A percentile compares a stretch with the other conserved stretches of the same genome.
These are phyloP conservation scores for Ophraella communa DNA, from an alignment of 2,888 invertebrate species.

Conservation along the genomic window DNA sequence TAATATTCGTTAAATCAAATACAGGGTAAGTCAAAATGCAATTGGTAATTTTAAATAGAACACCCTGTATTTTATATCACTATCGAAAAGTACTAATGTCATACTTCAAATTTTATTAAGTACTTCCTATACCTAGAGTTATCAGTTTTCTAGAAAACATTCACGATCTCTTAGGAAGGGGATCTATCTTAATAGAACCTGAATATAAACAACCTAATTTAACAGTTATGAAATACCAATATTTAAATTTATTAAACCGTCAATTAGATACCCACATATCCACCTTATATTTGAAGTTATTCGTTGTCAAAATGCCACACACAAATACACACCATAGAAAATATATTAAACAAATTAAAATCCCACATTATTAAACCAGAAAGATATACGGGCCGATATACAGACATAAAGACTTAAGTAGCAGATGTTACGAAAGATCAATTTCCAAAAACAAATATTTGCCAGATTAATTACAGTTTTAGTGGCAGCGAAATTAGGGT, in stretches of 20 bases:
- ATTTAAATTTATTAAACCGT: not conserved
- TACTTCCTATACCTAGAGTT: no score
- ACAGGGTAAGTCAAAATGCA: no score
- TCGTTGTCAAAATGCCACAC: slow-evolving; percentile 6
- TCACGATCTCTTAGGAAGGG: no score
- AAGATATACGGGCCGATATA: slow-evolving; percentile 14
- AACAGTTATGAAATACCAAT: not conserved
- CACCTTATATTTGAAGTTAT: not conserved
- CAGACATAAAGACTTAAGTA: not conserved
- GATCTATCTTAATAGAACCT: no score
- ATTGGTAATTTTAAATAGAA: no score
- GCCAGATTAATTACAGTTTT: slow-evolving; percentile 44
- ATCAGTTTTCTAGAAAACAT: no score
- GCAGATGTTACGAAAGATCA: slow-evolving; percentile 22
- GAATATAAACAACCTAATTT: not conserved
- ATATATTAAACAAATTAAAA: slow-evolving; percentile 11
- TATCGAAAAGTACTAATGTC: no score
- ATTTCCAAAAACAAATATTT: slow-evolving; percentile 44
- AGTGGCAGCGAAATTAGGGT: slow-evolving; percentile 23
- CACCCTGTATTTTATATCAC: no score
- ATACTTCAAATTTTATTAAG: no score
- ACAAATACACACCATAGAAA: not conserved
- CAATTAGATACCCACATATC: slow-evolving; percentile 16
- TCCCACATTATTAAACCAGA: slow-evolving; percentile 6
- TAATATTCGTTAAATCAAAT: no score